A percentile compares a stretch with the other conserved stretches of the same genome.
Evolutionary conservation across 1,140 invertebrate species (phyloP).

Genomic region (Aethina tumida): DNA sequence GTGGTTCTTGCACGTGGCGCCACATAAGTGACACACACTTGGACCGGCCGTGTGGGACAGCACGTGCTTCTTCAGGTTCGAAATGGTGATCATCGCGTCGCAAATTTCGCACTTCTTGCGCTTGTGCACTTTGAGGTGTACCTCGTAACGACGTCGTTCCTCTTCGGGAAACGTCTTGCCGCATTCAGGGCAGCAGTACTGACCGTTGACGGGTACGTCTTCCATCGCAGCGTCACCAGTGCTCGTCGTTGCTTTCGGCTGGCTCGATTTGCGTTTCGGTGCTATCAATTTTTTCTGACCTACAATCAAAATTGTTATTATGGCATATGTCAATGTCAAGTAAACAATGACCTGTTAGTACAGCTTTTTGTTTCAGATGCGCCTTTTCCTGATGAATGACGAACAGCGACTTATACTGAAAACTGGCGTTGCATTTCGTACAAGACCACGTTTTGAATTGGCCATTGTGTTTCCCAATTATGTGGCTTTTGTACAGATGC

Average conservation of each 20-base stretch:
- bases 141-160: constrained; percentile 10
- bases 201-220: constrained; percentile 3
- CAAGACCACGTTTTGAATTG: no score
- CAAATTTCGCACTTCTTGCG: constrained; percentile 19
- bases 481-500: no score
- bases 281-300: constrained; percentile 1
- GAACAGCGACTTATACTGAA: background rate
- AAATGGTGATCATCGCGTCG: constrained; percentile 13
- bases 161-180: constrained; percentile 16
- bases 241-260: background rate
- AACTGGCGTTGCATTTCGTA: no score
- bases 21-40: constrained; percentile 23
- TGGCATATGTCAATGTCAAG: constrained; percentile 9
- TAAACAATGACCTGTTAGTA: no score
- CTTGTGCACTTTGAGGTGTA: constrained; percentile 20
- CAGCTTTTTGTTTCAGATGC: background rate
- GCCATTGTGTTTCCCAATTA: no score
- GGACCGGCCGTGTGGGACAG: constrained; percentile 17
- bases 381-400: background rate
- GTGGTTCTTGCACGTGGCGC: constrained; percentile 23
- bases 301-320: constrained; percentile 4
- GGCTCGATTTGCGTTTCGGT: background rate
- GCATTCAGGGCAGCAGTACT: constrained; percentile 7
- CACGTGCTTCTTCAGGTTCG: constrained; percentile 23
- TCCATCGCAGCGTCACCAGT: background rate